These are phyloP conservation scores for Petroica traversi DNA, from an alignment of 2,113 vertebrate species.

Conservation along the genomic window DNA sequence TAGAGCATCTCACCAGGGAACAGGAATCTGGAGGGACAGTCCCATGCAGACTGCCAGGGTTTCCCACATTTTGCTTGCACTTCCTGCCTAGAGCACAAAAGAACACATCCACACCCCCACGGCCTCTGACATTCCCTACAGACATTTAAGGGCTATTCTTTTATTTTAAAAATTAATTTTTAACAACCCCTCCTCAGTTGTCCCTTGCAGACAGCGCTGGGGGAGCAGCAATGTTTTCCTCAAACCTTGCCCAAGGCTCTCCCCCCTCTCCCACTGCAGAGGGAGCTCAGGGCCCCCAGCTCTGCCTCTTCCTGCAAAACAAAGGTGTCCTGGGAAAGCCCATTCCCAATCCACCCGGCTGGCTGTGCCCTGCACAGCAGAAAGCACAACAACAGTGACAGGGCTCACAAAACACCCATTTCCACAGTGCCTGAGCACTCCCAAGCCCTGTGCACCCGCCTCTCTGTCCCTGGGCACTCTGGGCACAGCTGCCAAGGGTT, in stretches of 20 bases:
- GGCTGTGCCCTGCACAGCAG: background rate
- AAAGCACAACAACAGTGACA: accelerated
- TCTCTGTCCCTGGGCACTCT: background rate
- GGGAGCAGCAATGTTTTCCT: accelerated
- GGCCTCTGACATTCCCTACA: background rate
- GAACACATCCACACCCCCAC: background rate
- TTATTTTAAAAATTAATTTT: background rate
- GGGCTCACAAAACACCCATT: background rate
- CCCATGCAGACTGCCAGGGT: background rate
- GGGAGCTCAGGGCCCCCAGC: background rate
- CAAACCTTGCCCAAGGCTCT: background rate
- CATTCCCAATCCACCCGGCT: accelerated
- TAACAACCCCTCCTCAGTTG: background rate
- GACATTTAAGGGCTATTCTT: background rate
- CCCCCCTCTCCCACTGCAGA: background rate
- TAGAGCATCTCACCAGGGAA: background rate
- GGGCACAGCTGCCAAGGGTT: accelerated
- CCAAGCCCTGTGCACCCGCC: background rate
- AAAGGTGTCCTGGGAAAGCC: background rate
- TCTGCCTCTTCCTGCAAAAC: background rate
- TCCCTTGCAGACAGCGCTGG: background rate
- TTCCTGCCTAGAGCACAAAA: background rate
- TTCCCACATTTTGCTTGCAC: background rate
- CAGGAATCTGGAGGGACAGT: accelerated
- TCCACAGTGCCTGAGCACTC: background rate